phyloP scores from a whole-genome alignment of 2,888 invertebrate species.

The Epirrhoe alternata region DNA sequence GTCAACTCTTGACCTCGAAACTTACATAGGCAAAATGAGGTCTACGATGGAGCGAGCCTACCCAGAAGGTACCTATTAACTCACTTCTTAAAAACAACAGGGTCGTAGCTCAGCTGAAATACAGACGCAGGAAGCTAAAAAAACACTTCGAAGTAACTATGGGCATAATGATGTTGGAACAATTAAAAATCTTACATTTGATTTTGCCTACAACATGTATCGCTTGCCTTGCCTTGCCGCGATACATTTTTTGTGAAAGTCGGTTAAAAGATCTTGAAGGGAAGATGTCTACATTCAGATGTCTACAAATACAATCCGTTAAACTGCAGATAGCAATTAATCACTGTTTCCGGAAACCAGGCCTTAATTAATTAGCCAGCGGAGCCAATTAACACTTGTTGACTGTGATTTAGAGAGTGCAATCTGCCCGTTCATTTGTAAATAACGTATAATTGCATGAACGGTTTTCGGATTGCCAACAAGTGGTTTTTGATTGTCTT shows the following conservation, averaged over 20 bases:
- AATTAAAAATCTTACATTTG: too few relatives aligned
- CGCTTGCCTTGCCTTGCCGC: background rate
- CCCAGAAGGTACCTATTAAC: too few relatives aligned
- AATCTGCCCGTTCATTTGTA: conserved; percentile 20
- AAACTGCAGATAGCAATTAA: conserved; percentile 36
- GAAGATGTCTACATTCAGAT: conserved; percentile 4
- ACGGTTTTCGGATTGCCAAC: conserved; percentile 17
- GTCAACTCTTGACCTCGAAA: too few relatives aligned
- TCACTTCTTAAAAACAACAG: too few relatives aligned
- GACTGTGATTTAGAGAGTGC: conserved; percentile 39
- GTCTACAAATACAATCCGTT: conserved; percentile 30
- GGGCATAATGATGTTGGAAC: too few relatives aligned
- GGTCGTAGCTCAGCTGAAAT: too few relatives aligned
- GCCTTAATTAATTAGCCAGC: conserved; percentile 39
- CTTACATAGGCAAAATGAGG: too few relatives aligned
- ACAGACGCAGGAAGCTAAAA: too few relatives aligned
- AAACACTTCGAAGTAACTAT: too few relatives aligned
- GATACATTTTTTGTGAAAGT: too few relatives aligned
- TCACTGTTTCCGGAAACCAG: conserved; percentile 38
- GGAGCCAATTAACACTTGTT: conserved; percentile 43
- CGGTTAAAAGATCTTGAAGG: background rate
- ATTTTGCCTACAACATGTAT: too few relatives aligned
- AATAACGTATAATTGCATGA: conserved; percentile 26
- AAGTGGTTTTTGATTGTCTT: conserved; percentile 15
- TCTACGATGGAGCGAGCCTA: too few relatives aligned